Evolutionary conservation across 2,888 invertebrate genomes (phyloP), one percentile per base, ranked within the genome.

Genomic region (Branchipolynoe longqiensis): DNA sequence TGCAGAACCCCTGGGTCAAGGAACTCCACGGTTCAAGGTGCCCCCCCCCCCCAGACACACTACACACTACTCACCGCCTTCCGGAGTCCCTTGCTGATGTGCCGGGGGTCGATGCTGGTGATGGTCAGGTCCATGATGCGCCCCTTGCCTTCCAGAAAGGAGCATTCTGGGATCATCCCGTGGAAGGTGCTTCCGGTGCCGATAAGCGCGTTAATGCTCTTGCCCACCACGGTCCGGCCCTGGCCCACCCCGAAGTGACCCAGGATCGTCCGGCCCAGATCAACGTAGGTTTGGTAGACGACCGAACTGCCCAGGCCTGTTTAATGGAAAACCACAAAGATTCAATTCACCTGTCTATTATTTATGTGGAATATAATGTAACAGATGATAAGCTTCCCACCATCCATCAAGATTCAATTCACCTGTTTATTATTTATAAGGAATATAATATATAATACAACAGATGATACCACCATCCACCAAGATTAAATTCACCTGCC

Each of bases 91-190:
- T n/a, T 8, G n/a, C 22, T 18, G 58, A 58, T 4, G 58, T n/a
- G 58, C 22, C 58, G 58, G 22, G 58, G 58, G 58, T 58, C 58
- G 58, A 8, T n/a, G 58, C 14, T 25, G 4, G 58, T 58, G 14
- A 58, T 58, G 58, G 58, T 58, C 22, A 58, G 58, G 58, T 58
- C 58, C 22, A n/a, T 4, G 14, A n/a, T 14, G 22, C 58, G 25
- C 22, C 58, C 58, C 14, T 18, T 58, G 58, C 58, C 58, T 25
- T 58, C 58, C 58, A 58, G 58, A 25, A n/a, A 58, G n/a, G 58
- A 58, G 58, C 58, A 58, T 14, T 58, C 25, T 14, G 58, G 58
- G 14, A 58, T n/a, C 22, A 58, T 14, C 22, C 58, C 58, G 58
- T 58, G 58, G 58, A 14, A 58, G 58, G 25, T n/a, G 58, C 4